Evolutionary conservation across 2,888 invertebrate species (phyloP).

Genomic region (Holacanthella duospinosa): DNA sequence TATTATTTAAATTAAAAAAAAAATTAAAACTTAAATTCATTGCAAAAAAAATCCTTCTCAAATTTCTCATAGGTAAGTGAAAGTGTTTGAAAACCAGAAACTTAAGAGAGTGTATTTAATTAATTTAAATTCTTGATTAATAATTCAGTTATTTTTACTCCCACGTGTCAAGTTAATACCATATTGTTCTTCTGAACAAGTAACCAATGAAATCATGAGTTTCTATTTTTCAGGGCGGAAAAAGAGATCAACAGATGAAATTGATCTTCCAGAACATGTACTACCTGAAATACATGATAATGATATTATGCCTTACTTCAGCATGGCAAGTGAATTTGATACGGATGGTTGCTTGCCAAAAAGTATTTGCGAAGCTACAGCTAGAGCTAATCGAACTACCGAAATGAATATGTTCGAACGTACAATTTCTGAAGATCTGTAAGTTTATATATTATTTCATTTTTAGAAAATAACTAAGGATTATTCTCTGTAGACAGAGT

Average conservation of each 20-base stretch:
- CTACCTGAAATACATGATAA: conserved; percentile 30
- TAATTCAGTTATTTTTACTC: no score
- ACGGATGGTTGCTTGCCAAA: conserved; percentile 31
- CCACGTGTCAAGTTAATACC: no score
- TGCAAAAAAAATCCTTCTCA: conserved; percentile 12
- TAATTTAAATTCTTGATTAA: no score
- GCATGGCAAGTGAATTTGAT: conserved; percentile 32
- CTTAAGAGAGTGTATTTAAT: no score
- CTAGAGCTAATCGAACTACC: conserved; percentile 26
- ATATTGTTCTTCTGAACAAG: no score
- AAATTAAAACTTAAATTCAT: conserved; percentile 10
- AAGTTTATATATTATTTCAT: no score
- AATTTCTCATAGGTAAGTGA: conserved; percentile 10
- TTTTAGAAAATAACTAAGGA: no score
- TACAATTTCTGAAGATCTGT: conserved; percentile 21
- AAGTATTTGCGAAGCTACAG: conserved; percentile 34
- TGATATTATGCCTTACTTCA: conserved; percentile 30
- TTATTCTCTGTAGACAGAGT: no score
- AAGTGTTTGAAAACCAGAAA: neutral
- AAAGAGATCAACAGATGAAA: conserved; percentile 12
- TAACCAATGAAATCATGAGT: no score
- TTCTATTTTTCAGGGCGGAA: neutral
- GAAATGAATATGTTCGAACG: conserved; percentile 30
- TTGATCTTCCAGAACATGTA: conserved; percentile 17
- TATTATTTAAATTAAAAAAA: conserved; percentile 17